These are phyloP conservation scores for Lamproptera curius DNA, from an alignment of 2,888 invertebrate species.

Conservation along the genomic window DNA sequence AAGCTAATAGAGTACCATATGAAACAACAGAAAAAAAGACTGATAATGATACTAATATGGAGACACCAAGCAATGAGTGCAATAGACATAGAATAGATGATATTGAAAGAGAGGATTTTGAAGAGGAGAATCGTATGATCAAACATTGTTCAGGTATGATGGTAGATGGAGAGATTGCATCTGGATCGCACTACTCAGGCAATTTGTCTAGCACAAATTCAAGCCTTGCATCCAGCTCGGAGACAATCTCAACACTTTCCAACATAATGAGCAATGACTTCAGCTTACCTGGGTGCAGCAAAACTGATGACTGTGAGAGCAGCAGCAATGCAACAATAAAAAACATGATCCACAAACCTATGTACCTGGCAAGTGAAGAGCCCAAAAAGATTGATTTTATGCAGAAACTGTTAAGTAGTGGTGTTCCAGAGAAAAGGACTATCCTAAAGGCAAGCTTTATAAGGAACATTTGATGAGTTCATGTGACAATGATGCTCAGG, in stretches of 20 bases:
- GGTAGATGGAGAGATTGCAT: constrained; percentile 53
- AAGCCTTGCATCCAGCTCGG: constrained; percentile 62
- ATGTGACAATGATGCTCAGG: constrained; percentile 44
- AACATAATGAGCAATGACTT: constrained; percentile 49
- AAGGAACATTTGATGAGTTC: constrained; percentile 49
- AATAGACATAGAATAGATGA: constrained; percentile 58
- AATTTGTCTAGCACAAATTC: constrained; percentile 58
- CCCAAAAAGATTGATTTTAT: constrained; percentile 59
- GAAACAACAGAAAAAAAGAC: constrained; percentile 56
- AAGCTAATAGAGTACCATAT: constrained; percentile 41
- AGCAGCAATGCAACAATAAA: constrained; percentile 61
- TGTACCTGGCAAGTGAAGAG: constrained; percentile 36
- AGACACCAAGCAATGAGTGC: constrained; percentile 37
- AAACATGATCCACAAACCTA: constrained; percentile 52
- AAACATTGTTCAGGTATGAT: constrained; percentile 63
- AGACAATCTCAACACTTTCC: constrained; percentile 59
- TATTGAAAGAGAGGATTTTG: constrained; percentile 66
- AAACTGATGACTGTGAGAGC: constrained; percentile 42
- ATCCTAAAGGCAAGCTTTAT: constrained; percentile 66
- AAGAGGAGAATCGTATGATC: constrained; percentile 66
- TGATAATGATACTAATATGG: constrained; percentile 47
- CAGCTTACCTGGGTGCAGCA: constrained; percentile 63
- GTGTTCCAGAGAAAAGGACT: constrained; percentile 60
- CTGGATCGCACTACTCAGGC: constrained; percentile 48
- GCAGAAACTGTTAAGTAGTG: constrained; percentile 61